A percentile compares a stretch with the other conserved stretches of the same genome.
Evolutionary conservation across 2,797 vertebrate species (phyloP).

Genomic region (Onychomys torridus): DNA sequence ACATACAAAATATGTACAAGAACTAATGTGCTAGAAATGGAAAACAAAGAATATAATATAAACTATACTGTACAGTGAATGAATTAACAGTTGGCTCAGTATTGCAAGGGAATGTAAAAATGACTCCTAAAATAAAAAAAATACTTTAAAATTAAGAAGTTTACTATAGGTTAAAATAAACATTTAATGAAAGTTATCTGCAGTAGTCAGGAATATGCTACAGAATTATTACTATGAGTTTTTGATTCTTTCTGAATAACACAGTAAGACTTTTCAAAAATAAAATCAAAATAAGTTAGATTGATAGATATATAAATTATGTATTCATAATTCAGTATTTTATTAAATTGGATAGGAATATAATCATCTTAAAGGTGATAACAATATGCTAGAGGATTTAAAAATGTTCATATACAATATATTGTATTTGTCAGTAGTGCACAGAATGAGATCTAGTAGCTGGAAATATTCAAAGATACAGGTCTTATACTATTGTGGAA

Average conservation of each 20-base stretch:
- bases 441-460: background rate
- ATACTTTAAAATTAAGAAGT: background rate
- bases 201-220: background rate
- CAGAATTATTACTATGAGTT: no score
- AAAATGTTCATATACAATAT: background rate
- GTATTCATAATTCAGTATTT: background rate
- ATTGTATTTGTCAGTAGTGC: background rate
- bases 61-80: background rate
- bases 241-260: no score
- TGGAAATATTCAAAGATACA: background rate
- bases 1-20: background rate
- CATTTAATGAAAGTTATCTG: background rate
- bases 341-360: background rate
- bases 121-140: background rate
- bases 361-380: background rate
- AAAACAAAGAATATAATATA: background rate
- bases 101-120: background rate
- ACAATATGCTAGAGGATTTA: background rate
- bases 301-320: background rate
- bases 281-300: background rate
- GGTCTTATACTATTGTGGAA: background rate
- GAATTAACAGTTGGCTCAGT: background rate
- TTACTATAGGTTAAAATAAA: background rate
- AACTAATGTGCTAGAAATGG: background rate
- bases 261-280: background rate